These are phyloP conservation scores for Megalopta genalis DNA, from an alignment of 1,140 invertebrate genomes.

Conservation along the genomic window DNA sequence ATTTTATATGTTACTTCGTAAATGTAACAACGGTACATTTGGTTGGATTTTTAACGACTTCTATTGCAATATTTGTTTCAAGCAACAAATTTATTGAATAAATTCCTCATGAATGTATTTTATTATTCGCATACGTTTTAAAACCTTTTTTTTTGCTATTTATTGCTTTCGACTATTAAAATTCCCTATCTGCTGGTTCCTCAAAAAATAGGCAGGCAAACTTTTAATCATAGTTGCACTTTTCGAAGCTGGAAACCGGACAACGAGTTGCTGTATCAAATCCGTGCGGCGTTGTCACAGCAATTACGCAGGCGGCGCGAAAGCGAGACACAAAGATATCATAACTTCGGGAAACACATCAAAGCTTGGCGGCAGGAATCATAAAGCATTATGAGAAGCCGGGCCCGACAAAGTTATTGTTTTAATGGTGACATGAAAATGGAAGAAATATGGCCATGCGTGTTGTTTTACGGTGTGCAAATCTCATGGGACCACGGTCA, in stretches of 20 bases:
- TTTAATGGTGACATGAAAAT: slow-evolving; percentile 75
- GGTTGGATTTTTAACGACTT: too few species aligned
- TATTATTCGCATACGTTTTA: too few species aligned
- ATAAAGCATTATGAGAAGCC: slow-evolving; percentile 70
- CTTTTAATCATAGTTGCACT: slow-evolving; percentile 29
- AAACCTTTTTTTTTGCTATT: too few species aligned
- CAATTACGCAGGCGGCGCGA: slow-evolving; percentile 51
- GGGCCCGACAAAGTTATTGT: slow-evolving; percentile 65
- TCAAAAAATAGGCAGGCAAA: slow-evolving; percentile 34
- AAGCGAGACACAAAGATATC: slow-evolving; percentile 70
- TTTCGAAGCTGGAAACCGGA: slow-evolving; percentile 56
- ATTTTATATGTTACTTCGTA: too few species aligned
- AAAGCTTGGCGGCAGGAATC: slow-evolving; percentile 65
- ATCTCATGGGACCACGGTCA: slow-evolving; percentile 14
- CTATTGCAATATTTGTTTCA: too few species aligned
- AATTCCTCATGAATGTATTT: too few species aligned
- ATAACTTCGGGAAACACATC: slow-evolving; percentile 70
- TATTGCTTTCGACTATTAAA: background rate
- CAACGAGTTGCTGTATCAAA: slow-evolving; percentile 50
- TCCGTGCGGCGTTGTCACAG: background rate
- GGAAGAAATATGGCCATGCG: slow-evolving; percentile 47
- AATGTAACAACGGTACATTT: too few species aligned
- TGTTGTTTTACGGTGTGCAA: background rate
- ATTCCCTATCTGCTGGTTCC: background rate
- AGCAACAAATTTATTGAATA: too few species aligned